Percentiles rank a stretch among this genome's conserved stretches.
Evolutionary conservation across 2,113 vertebrate genomes (phyloP).

Genomic region (Artemisiospiza belli): DNA sequence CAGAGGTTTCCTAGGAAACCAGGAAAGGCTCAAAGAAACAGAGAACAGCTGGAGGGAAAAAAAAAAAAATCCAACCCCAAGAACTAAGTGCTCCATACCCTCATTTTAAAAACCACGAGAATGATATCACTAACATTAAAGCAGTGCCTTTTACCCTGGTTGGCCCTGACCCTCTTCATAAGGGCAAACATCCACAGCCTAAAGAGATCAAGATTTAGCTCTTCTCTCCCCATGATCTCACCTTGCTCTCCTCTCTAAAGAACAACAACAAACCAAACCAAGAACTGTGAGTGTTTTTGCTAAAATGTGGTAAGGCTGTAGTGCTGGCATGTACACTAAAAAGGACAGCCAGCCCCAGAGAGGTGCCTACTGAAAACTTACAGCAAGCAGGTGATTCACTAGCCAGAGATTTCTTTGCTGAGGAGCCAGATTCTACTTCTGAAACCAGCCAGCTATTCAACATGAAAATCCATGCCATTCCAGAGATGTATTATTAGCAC

Average conservation of each 20-base stretch:
- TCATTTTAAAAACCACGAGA: background rate
- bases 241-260: background rate
- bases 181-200: background rate
- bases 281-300: rapidly evolving
- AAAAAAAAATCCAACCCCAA: background rate
- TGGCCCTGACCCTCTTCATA: background rate
- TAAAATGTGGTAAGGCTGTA: background rate
- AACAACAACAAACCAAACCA: background rate
- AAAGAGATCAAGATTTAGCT: background rate
- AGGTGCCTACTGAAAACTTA: background rate
- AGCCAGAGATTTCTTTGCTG: background rate
- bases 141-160: background rate
- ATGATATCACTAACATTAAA: background rate
- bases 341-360: background rate
- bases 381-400: background rate
- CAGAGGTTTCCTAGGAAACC: conserved; percentile 17
- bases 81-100: background rate
- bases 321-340: background rate
- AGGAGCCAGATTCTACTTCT: background rate
- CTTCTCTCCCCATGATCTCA: background rate
- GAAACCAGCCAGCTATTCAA: background rate
- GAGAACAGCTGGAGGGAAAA: background rate
- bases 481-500: background rate
- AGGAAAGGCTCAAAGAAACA: background rate
- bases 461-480: background rate